phyloP scores from a whole-genome alignment of 2,888 invertebrate genomes.

The Loripinus fragilis region DNA sequence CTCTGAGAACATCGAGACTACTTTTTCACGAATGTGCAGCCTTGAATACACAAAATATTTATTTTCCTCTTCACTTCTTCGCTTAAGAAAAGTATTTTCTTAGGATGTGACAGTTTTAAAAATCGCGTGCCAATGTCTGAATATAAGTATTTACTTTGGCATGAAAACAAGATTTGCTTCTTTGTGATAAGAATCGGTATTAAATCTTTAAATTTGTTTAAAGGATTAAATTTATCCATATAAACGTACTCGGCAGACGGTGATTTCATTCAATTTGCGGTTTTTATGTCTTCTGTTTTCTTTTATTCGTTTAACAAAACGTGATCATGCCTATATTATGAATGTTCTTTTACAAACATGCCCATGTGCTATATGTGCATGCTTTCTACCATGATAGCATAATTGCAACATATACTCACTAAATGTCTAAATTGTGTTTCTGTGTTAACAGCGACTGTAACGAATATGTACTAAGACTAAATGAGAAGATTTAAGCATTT shows the following conservation, averaged over 20 bases:
- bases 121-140: constrained; percentile 16
- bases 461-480: too few relatives aligned
- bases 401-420: too few relatives aligned
- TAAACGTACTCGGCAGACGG: not conserved
- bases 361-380: too few relatives aligned
- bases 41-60: not conserved
- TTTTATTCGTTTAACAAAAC: too few relatives aligned
- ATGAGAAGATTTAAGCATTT: too few relatives aligned
- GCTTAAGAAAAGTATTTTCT: constrained; percentile 4
- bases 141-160: constrained; percentile 9
- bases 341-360: too few relatives aligned
- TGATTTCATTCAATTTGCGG: not conserved
- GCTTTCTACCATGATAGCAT: too few relatives aligned
- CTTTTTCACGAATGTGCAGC: not conserved
- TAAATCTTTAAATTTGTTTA: not conserved
- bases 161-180: not conserved
- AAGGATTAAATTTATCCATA: not conserved
- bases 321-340: too few relatives aligned
- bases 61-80: not conserved
- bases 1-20: not conserved
- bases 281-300: too few relatives aligned
- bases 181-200: constrained; percentile 11
- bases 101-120: constrained; percentile 15
- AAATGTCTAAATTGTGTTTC: too few relatives aligned
- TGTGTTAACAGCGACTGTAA: too few relatives aligned